These are phyloP conservation scores for Athalia circularis DNA, from an alignment of 2,888 invertebrate genomes.

Conservation along the genomic window DNA sequence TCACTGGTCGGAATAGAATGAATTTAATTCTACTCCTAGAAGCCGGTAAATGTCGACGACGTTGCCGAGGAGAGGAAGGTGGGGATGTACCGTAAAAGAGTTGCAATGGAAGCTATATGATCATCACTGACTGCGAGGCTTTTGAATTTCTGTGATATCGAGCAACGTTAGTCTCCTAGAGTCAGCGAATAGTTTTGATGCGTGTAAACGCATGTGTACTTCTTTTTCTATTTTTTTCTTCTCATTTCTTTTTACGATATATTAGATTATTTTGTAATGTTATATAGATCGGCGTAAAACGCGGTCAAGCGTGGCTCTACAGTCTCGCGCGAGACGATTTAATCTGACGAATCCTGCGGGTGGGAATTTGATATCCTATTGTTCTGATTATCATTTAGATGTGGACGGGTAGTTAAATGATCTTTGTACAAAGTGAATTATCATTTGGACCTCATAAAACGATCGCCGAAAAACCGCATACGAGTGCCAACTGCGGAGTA, in stretches of 20 bases:
- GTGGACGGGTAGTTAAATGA: not conserved
- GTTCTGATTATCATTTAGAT: too few species aligned
- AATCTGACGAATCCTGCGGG: too few species aligned
- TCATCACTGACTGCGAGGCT: not conserved
- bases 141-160: not conserved
- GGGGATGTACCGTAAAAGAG: constrained; percentile 50
- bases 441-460: not conserved
- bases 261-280: too few species aligned
- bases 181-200: too few species aligned
- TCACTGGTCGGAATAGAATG: constrained; percentile 51
- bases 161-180: too few species aligned
- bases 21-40: constrained; percentile 49
- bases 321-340: too few species aligned
- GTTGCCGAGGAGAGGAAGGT: constrained; percentile 39
- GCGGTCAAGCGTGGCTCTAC: too few species aligned
- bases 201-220: too few species aligned
- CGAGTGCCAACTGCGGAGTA: constrained; percentile 29
- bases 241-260: too few species aligned
- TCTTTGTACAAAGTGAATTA: not conserved
- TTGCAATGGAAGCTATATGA: constrained; percentile 2
- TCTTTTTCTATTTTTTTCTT: too few species aligned
- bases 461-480: constrained; percentile 1
- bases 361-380: too few species aligned
- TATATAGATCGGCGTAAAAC: too few species aligned
- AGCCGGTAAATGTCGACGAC: constrained; percentile 49